phyloP scores from a whole-genome alignment of 2,797 vertebrate genomes.

The Xenopus petersii region DNA sequence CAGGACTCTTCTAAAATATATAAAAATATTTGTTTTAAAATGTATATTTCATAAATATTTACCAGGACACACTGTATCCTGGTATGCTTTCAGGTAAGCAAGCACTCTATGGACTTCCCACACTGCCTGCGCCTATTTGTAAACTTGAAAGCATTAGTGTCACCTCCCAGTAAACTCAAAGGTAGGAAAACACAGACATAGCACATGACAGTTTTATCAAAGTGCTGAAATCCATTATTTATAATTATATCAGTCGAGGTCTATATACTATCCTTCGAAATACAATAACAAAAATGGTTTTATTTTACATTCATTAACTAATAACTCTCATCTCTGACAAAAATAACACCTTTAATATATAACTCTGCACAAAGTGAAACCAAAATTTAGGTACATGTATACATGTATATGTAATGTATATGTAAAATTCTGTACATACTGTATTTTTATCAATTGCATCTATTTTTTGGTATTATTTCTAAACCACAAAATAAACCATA shows the following conservation, averaged over 20 bases:
- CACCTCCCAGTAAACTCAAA: conserved; percentile 72
- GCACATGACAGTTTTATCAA: conserved; percentile 65
- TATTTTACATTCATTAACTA: too few species aligned
- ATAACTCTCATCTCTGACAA: too few species aligned
- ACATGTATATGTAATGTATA: too few species aligned
- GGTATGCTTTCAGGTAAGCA: conserved; percentile 67
- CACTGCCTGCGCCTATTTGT: conserved; percentile 75
- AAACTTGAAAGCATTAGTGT: conserved; percentile 75
- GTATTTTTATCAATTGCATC: too few species aligned
- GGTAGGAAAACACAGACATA: conserved; percentile 74
- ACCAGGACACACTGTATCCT: conserved; percentile 63
- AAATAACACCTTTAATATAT: too few species aligned
- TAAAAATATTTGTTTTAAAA: conserved; percentile 60
- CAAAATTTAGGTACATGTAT: too few species aligned
- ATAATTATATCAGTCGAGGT: conserved; percentile 66
- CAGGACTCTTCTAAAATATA: too few species aligned
- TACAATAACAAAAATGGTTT: too few species aligned
- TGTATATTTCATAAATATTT: conserved; percentile 81
- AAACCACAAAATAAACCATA: too few species aligned
- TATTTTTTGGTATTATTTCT: too few species aligned
- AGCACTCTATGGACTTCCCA: conserved; percentile 63
- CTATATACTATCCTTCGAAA: conserved; percentile 58
- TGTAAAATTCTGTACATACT: too few species aligned
- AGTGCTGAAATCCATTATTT: conserved; percentile 76
- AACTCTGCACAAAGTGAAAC: too few species aligned